Evolutionary conservation across 1,140 invertebrate species (phyloP).

Genomic region (Drosophila arawakana): DNA sequence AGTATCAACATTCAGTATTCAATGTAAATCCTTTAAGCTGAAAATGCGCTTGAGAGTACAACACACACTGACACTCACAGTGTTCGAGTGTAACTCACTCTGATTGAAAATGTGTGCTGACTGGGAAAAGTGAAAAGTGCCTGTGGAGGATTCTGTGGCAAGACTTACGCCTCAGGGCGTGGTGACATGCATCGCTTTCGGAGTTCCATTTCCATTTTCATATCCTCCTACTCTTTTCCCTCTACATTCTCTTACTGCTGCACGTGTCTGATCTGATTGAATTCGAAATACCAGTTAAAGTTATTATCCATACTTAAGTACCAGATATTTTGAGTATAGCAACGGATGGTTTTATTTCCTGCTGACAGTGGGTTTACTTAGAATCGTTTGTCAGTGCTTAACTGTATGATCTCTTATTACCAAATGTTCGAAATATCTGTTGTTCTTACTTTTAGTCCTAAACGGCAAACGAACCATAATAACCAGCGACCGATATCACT

Average conservation of each 20-base stretch:
- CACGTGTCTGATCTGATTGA: slow-evolving; percentile 23
- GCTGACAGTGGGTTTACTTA: neutral
- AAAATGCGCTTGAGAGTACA: slow-evolving; percentile 64
- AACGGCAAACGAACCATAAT: too few relatives aligned
- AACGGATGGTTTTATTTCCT: neutral
- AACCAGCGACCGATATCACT: too few relatives aligned
- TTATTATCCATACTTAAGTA: slow-evolving; percentile 25
- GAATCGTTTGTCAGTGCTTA: neutral
- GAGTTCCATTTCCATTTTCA: slow-evolving; percentile 4
- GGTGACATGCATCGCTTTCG: slow-evolving; percentile 25
- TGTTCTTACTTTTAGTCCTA: neutral
- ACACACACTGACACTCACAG: slow-evolving; percentile 9
- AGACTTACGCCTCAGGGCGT: slow-evolving; percentile 13
- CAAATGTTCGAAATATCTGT: neutral
- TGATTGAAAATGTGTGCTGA: slow-evolving; percentile 40
- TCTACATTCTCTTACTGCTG: neutral
- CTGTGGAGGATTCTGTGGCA: slow-evolving; percentile 22
- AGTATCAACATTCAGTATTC: slow-evolving; percentile 79
- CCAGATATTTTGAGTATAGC: neutral
- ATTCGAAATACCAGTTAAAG: slow-evolving; percentile 30
- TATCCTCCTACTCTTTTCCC: too few relatives aligned
- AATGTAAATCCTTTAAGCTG: slow-evolving; percentile 80
- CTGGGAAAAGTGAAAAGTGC: slow-evolving; percentile 43
- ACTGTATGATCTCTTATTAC: neutral
- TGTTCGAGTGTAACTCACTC: slow-evolving; percentile 9